Conservation (phyloP, 2,797 vertebrate species). For the Lophius americanus region DNA sequence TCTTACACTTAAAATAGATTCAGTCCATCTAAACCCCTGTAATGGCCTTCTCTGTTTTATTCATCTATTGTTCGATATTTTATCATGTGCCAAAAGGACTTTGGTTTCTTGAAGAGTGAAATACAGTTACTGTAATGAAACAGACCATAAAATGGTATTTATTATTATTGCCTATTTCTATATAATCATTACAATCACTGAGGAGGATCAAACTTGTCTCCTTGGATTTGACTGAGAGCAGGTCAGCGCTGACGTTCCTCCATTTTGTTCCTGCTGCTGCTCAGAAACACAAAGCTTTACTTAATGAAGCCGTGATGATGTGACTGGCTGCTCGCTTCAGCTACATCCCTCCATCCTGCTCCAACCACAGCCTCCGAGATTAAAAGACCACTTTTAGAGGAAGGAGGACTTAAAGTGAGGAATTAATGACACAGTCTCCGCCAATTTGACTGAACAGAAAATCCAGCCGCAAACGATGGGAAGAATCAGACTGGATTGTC, state of each 20-base stretch:
- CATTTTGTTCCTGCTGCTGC: constrained; percentile 4
- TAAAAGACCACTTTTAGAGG: constrained; percentile 33
- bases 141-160: neutral
- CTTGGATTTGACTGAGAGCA: neutral
- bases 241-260: constrained; percentile 1
- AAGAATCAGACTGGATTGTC: neutral
- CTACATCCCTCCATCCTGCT: constrained; percentile 45
- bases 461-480: constrained; percentile 2
- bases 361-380: constrained; percentile 51
- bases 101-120: neutral
- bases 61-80: no score
- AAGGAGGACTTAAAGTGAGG: constrained; percentile 24
- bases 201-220: constrained; percentile 2
- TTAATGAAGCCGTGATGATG: constrained; percentile 68
- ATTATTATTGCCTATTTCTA: neutral
- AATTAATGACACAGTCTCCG: constrained; percentile 28
- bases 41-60: neutral
- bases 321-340: constrained; percentile 45
- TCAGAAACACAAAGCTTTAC: constrained; percentile 24
- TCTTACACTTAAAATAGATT: neutral
- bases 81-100: neutral
- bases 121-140: neutral
- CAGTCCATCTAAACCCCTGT: neutral
- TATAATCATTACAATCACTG: neutral
- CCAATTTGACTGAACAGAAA: constrained; percentile 6